Evolutionary conservation across 2,888 invertebrate species (phyloP).

Genomic region (Agrochola macilenta): DNA sequence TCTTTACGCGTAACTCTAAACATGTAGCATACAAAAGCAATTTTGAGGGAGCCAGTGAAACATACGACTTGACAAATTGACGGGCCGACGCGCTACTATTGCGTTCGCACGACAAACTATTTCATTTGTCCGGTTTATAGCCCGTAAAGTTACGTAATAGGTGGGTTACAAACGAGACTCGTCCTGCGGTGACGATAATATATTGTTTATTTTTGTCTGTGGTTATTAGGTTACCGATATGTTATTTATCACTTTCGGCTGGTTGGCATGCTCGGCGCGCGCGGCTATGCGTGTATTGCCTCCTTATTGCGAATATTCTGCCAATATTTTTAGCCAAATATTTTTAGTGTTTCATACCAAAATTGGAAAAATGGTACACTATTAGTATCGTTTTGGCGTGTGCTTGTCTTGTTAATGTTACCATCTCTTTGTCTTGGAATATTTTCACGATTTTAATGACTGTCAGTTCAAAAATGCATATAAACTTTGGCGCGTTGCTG

Average conservation of each 20-base stretch:
- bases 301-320: slow-evolving; percentile 62
- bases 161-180: slow-evolving; percentile 68
- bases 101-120: slow-evolving; percentile 76
- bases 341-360: slow-evolving; percentile 52
- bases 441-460: slow-evolving; percentile 22
- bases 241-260: slow-evolving; percentile 66
- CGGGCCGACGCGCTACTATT: slow-evolving; percentile 71
- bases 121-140: slow-evolving; percentile 82
- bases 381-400: slow-evolving; percentile 35
- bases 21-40: slow-evolving; percentile 75
- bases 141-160: slow-evolving; percentile 75
- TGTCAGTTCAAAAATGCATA: not conserved
- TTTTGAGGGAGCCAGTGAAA: slow-evolving; percentile 70
- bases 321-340: slow-evolving; percentile 60
- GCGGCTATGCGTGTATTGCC: slow-evolving; percentile 56
- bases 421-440: slow-evolving; percentile 1
- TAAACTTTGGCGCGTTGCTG: not conserved
- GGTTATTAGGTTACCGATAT: slow-evolving; percentile 70
- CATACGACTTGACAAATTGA: slow-evolving; percentile 78
- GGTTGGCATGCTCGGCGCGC: slow-evolving; percentile 59
- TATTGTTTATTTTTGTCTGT: slow-evolving; percentile 73
- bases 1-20: slow-evolving; percentile 68
- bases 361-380: slow-evolving; percentile 54
- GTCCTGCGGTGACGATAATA: slow-evolving; percentile 71
- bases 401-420: slow-evolving; percentile 8